Conservation (phyloP, 2,797 vertebrate genomes). For the Kryptolebias ocellatus region DNA sequence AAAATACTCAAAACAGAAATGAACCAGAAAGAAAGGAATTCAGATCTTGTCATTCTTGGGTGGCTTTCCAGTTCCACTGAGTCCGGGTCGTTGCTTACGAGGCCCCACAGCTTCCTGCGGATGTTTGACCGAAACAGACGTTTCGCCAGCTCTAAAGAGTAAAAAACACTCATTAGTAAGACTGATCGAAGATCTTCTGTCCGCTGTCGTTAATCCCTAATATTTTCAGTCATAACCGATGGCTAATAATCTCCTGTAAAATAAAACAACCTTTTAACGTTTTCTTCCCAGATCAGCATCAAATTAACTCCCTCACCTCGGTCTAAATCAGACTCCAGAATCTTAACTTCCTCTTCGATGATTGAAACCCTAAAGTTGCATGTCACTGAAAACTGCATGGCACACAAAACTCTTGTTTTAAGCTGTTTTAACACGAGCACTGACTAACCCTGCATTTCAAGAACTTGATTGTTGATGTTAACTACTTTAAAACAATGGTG, state of each 20-base stretch:
- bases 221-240: conserved; percentile 15
- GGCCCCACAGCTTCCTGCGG: conserved; percentile 86
- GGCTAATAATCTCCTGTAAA: background rate
- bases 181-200: conserved; percentile 72
- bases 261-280: conserved; percentile 3
- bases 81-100: conserved; percentile 74
- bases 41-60: conserved; percentile 36
- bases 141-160: conserved; percentile 83
- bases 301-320: conserved; percentile 15
- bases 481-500: background rate
- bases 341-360: conserved; percentile 9
- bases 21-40: conserved; percentile 22
- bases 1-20: background rate
- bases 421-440: conserved; percentile 15
- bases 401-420: conserved; percentile 33
- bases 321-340: conserved; percentile 19
- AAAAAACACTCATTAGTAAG: conserved; percentile 90
- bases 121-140: conserved; percentile 90
- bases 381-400: conserved; percentile 18
- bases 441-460: conserved; percentile 2
- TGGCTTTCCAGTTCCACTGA: conserved; percentile 75
- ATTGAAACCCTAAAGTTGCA: conserved; percentile 25
- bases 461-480: conserved; percentile 12
- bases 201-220: conserved; percentile 78
- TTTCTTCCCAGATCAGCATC: conserved; percentile 8